Evolutionary conservation across 2,797 vertebrate species (phyloP).

Genomic region (Anomalospiza imberbis): DNA sequence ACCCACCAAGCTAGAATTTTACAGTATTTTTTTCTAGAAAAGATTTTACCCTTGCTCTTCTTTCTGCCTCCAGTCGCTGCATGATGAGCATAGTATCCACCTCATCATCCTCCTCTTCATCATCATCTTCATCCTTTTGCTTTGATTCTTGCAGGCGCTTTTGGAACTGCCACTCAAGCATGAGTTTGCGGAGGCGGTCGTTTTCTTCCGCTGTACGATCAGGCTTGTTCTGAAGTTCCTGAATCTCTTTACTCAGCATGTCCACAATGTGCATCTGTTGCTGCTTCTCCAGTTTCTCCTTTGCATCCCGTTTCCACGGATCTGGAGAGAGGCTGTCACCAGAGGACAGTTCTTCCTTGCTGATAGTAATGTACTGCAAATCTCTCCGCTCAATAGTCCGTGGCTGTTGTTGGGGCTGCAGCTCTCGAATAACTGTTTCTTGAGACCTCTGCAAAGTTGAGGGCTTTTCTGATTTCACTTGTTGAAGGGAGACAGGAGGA

Average conservation of each 20-base stretch:
- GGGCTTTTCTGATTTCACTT: constrained; percentile 84
- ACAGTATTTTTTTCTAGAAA: not conserved
- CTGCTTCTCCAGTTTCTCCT: constrained; percentile 96
- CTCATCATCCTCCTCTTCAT: constrained; percentile 92
- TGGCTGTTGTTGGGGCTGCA: constrained; percentile 95
- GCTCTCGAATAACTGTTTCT: constrained; percentile 93
- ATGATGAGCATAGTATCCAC: constrained; percentile 94
- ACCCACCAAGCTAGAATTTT: not conserved
- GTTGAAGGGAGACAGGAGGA: constrained; percentile 73
- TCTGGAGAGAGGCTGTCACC: constrained; percentile 95
- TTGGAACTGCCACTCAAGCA: constrained; percentile 99
- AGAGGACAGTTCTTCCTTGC: constrained; percentile 89
- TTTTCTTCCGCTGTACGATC: constrained; percentile 92
- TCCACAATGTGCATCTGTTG: constrained; percentile 97
- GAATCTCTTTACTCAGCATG: constrained; percentile 95
- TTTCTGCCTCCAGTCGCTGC: constrained; percentile 96
- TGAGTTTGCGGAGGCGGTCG: constrained; percentile 92
- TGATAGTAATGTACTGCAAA: constrained; percentile 82
- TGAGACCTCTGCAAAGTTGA: constrained; percentile 82
- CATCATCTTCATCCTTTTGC: constrained; percentile 94
- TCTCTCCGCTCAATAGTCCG: constrained; percentile 95
- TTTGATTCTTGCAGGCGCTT: constrained; percentile 95
- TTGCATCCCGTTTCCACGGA: constrained; percentile 96
- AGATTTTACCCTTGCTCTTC: constrained; percentile 92
- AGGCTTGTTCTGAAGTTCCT: constrained; percentile 89